Evolutionary conservation across 2,888 invertebrate species (phyloP), one percentile per base, ranked within the genome.

Genomic region (Ephialtes manifestator): DNA sequence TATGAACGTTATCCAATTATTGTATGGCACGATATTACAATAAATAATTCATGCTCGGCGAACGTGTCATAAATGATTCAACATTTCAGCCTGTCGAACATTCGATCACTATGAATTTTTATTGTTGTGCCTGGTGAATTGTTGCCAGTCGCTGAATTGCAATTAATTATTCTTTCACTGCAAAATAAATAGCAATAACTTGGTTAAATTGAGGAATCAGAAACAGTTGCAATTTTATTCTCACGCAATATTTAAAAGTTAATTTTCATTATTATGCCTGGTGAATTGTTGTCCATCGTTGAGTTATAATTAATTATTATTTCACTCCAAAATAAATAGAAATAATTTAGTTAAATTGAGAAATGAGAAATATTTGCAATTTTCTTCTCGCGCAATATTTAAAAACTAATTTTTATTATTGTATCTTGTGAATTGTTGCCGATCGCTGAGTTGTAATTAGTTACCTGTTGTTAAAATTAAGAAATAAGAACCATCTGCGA

Each of bases 61-160:
- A 60, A 60, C 60, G 15, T 35, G 10, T 74, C 60, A 46, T 60
- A n/a, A 74, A 60, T 60, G 58, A 74, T 74, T 60, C 28, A 74
- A 60, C 58, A 60, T 15, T 24, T 28, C 48, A 53, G 43, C n/a
- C 28, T 53, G n/a, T 28, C 28, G n/a, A 74, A 28, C 28, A 60
- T 60, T 74, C 10, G 60, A 74, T 31, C 28, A 15, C n/a, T 28
- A 35, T 28, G 7, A n/a, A 24, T 74, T 46, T n/a, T 28, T 28
- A 28, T 74, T 46, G 15, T 74, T 46, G 11, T 68, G 48, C 28
- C 28, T 15, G 51, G 51, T 20, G n/a, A 46, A 46, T 24, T 68
- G 5, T 46, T 18, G 13, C 15, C 11, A 7, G 8, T n/a, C 8
- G 15, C n/a, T n/a, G 15, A 18, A 18, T n/a, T 53, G 58, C 55